These are phyloP conservation scores for Umimayanthus chanpuru DNA, from an alignment of 92 coral and sea anemone species.

Conservation along the genomic window DNA sequence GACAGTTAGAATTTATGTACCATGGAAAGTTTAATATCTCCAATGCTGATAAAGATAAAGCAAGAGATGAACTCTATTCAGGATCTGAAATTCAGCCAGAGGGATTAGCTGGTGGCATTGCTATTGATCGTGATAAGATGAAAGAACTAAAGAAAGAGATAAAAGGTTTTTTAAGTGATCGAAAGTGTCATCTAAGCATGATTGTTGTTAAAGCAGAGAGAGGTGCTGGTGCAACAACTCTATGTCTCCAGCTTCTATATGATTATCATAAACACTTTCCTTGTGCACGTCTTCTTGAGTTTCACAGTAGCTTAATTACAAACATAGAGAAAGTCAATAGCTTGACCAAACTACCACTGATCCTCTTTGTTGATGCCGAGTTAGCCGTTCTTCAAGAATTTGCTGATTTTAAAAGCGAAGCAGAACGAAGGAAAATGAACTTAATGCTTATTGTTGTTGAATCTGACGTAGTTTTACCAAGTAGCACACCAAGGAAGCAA, in stretches of 20 bases:
- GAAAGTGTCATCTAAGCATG: slow-evolving; percentile 62
- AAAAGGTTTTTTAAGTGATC: slow-evolving; percentile 50
- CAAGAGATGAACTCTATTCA: slow-evolving; percentile 52
- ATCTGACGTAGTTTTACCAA: slow-evolving; percentile 52
- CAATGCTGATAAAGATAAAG: slow-evolving; percentile 47
- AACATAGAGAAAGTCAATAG: slow-evolving; percentile 68
- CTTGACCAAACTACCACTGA: slow-evolving; percentile 60
- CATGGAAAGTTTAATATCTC: slow-evolving; percentile 17
- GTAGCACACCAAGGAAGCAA: slow-evolving; percentile 33
- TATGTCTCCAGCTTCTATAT: slow-evolving; percentile 75
- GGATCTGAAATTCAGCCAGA: slow-evolving; percentile 63
- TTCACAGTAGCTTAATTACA: slow-evolving; percentile 58
- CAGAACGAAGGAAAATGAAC: slow-evolving; percentile 62
- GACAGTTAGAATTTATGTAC: slow-evolving; percentile 72
- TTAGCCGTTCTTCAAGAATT: slow-evolving; percentile 72
- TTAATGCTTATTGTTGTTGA: slow-evolving; percentile 71
- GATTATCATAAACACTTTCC: slow-evolving; percentile 59
- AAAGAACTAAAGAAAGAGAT: slow-evolving; percentile 60
- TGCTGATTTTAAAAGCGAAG: slow-evolving; percentile 72
- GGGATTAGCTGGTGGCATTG: slow-evolving; percentile 64
- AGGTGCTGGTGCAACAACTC: slow-evolving; percentile 82
- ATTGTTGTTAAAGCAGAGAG: slow-evolving; percentile 74
- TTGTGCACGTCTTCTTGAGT: slow-evolving; percentile 72
- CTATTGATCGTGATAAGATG: slow-evolving; percentile 61
- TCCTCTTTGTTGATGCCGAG: slow-evolving; percentile 74